phyloP scores from a whole-genome alignment of 2,113 vertebrate genomes.

The Mugil cephalus region DNA sequence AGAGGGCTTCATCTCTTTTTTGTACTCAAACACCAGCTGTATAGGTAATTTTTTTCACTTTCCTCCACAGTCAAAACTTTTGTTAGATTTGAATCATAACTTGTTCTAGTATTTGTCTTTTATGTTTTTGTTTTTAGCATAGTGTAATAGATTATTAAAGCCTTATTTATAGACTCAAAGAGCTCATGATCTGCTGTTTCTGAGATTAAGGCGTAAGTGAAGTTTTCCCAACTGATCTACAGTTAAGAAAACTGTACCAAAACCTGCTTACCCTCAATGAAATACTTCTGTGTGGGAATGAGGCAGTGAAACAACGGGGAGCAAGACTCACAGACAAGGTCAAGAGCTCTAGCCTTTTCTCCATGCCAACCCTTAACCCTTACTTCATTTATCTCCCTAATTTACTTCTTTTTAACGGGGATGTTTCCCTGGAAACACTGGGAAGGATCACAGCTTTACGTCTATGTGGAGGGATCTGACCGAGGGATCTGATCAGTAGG shows the following conservation, averaged over 20 bases:
- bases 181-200: conserved; percentile 20
- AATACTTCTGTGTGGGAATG: conserved; percentile 52
- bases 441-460: conserved; percentile 45
- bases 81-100: background rate
- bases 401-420: conserved; percentile 62
- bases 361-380: conserved; percentile 36
- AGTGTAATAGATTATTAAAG: background rate
- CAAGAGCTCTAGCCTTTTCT: conserved; percentile 65
- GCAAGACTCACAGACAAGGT: conserved; percentile 57
- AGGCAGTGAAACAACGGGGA: conserved; percentile 61
- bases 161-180: background rate
- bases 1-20: conserved; percentile 43
- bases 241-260: conserved; percentile 42
- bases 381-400: conserved; percentile 69
- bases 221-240: conserved; percentile 10
- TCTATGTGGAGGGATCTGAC: conserved; percentile 41
- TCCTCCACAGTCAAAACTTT: background rate
- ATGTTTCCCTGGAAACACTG: conserved; percentile 69
- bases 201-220: conserved; percentile 2
- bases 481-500: conserved; percentile 32
- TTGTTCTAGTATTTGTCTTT: background rate
- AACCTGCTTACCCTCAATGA: conserved; percentile 21
- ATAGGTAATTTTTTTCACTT: conserved; percentile 63
- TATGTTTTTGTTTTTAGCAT: background rate
- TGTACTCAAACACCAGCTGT: conserved; percentile 71